Evolutionary conservation across 2,797 vertebrate species (phyloP).

Genomic region (Eremophila alpestris): DNA sequence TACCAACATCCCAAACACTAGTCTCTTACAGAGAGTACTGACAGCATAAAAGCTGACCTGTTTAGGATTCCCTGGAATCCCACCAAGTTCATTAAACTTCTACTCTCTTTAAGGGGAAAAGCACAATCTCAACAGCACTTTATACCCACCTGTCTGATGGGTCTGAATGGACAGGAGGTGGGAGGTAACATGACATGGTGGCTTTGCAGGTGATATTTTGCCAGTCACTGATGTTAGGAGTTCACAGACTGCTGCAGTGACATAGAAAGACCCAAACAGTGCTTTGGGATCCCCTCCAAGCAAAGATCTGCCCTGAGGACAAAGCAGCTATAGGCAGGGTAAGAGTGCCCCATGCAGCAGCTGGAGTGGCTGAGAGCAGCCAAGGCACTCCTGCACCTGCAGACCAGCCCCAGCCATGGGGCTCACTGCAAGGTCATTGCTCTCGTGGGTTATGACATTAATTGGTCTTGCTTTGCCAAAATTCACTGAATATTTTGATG

Average conservation of each 20-base stretch:
- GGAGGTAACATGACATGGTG: fast-evolving
- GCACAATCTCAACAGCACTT: neutral
- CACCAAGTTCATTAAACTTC: neutral
- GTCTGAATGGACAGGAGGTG: neutral
- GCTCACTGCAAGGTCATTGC: neutral
- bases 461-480: neutral
- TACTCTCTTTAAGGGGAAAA: neutral
- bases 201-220: neutral
- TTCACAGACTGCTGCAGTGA: neutral
- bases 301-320: neutral
- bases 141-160: neutral
- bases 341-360: fast-evolving
- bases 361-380: neutral
- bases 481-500: neutral
- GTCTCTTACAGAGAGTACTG: fast-evolving
- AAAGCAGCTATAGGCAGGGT: fast-evolving
- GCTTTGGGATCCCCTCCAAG: neutral
- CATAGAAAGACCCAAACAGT: neutral
- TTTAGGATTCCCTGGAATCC: neutral
- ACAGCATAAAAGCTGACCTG: neutral
- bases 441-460: neutral
- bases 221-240: neutral
- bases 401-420: neutral
- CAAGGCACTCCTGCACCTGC: neutral
- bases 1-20: neutral